phyloP scores from a whole-genome alignment of 2,797 vertebrate genomes.

The Scolopax bukidnonensis region DNA sequence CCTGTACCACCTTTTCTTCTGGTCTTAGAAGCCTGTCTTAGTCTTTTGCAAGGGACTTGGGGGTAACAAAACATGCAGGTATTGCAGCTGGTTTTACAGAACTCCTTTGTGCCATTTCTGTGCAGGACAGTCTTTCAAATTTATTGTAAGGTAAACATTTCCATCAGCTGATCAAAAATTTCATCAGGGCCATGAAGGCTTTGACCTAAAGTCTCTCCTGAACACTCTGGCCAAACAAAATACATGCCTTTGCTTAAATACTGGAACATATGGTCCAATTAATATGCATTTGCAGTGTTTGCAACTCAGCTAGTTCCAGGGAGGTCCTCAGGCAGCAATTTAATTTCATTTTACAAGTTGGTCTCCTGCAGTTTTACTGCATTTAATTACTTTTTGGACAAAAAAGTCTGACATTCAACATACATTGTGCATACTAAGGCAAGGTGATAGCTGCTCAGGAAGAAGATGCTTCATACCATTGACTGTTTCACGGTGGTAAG shows the following conservation, averaged over 20 bases:
- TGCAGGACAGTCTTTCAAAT: neutral
- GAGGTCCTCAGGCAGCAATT: constrained; percentile 2
- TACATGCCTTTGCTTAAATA: neutral
- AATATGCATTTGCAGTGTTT: neutral
- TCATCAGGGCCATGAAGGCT: neutral
- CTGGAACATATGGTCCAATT: neutral
- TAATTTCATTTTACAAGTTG: constrained; percentile 7
- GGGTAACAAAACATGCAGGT: neutral
- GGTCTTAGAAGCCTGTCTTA: neutral
- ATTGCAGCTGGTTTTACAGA: neutral
- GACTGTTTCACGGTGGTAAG: neutral
- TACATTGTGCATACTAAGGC: neutral
- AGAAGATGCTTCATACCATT: neutral
- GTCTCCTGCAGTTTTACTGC: constrained; percentile 2
- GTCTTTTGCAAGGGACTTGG: neutral
- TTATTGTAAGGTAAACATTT: neutral
- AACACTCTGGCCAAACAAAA: neutral
- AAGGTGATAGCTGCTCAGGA: neutral
- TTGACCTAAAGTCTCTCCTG: neutral
- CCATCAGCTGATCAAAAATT: neutral
- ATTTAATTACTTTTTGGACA: neutral
- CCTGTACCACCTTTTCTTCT: neutral
- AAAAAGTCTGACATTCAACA: neutral
- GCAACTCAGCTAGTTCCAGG: neutral
- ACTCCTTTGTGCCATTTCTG: neutral